A percentile compares a stretch with the other conserved stretches of the same genome.
Evolutionary conservation across 2,113 vertebrate genomes (phyloP).

Genomic region (Felis chaus): DNA sequence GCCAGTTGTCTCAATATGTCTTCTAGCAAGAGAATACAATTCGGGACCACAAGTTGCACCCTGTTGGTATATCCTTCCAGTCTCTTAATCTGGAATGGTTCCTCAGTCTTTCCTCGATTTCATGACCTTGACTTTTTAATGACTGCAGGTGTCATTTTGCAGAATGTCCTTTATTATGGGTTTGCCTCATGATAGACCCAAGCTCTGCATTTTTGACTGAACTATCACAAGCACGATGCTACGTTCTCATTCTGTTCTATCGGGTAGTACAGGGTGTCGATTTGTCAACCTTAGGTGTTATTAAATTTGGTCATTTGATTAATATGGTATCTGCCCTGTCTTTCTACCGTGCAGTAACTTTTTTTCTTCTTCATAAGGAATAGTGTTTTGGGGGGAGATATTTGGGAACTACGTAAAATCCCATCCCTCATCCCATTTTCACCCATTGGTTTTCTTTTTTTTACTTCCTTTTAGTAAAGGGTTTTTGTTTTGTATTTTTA

Average conservation of each 20-base stretch:
- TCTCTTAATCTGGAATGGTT: neutral
- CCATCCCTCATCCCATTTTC: neutral
- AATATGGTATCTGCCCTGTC: neutral
- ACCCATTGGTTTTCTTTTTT: neutral
- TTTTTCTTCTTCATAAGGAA: neutral
- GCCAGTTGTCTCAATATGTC: neutral
- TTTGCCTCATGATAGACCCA: neutral
- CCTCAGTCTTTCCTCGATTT: neutral
- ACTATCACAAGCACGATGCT: neutral
- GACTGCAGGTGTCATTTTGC: neutral
- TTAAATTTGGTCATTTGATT: neutral
- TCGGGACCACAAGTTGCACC: neutral
- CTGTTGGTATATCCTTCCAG: neutral
- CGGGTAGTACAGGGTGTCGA: neutral
- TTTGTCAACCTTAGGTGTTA: neutral
- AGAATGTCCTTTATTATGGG: neutral
- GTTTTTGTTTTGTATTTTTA: neutral
- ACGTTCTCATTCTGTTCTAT: neutral
- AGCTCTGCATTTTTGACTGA: neutral
- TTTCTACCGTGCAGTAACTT: neutral
- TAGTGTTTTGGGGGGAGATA: neutral
- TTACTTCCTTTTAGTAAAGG: neutral
- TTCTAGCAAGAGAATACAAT: neutral
- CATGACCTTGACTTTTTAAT: slow-evolving; percentile 5
- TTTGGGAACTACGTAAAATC: neutral